Evolutionary conservation across 2,797 vertebrate genomes (phyloP), one percentile per base, ranked within the genome.

Genomic region (Hipposideros larvatus): DNA sequence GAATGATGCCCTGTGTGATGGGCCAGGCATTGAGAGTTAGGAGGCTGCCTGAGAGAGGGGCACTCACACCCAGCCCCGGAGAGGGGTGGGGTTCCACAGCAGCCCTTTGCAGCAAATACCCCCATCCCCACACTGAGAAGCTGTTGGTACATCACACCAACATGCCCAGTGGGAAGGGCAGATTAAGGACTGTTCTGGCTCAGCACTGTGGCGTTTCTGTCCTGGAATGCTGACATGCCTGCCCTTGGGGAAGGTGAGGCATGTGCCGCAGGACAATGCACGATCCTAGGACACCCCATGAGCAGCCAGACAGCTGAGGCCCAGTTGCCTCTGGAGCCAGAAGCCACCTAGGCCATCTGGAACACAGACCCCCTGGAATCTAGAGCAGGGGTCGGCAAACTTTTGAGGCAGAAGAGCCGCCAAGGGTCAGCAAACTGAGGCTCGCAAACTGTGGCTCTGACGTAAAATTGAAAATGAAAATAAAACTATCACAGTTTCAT

Each of bases 241-340:
- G n/a, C 51, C 77, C 80, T 57, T 6, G 7, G 53, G 63, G 65
- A 61, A 61, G 65, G 48, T 31, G 34, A 63, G 48, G 70, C 18
- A 21, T 65, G 37, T 61, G 57, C 31, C 41, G 43, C 34, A 31
- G 79, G 53, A 86, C 75, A 71, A 80, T 22, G 51, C 10, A 7
- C 0, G 0, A 22, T 66, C 71, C 22, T 11, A 59, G 48, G 41
- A 70, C 48, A 28, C 71, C 55, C 46, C 15, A 0, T 2, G 48
- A 71, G 55, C 92, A 74, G 77, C 73, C 80, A 68, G 66, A 34
- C 9, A 57, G 77, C 80, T 71, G 43, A 87, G 65, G 80, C 28
- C 41, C 51, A 46, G 80, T 66, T 11, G 21, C 48, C 48, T 82
- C 94, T 34, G 28, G 34, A 16, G 61, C 46, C 34, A 74, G 84